phyloP scores from a whole-genome alignment of 2,113 vertebrate species.

The Vidua chalybeata region DNA sequence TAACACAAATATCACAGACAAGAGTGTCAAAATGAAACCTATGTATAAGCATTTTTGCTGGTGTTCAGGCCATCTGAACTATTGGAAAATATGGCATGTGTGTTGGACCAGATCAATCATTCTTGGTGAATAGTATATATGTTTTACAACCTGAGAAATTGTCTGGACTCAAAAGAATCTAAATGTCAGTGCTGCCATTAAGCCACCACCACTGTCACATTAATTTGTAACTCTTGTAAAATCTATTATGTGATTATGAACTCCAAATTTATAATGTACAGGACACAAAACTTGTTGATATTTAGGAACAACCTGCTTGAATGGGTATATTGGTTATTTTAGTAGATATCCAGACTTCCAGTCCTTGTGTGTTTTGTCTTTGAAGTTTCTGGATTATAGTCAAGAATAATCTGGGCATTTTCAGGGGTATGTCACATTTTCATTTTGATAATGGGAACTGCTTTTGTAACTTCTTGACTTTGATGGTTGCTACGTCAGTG shows the following conservation, averaged over 20 bases:
- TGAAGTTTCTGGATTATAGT: conserved; percentile 52
- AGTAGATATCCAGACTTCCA: conserved; percentile 38
- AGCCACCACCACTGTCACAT: not conserved
- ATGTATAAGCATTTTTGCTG: not conserved
- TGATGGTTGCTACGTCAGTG: not conserved
- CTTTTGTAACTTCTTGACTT: conserved; percentile 28
- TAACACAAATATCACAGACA: not conserved
- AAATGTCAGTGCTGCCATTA: not conserved
- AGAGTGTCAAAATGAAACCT: not conserved
- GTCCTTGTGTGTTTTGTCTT: conserved; percentile 44
- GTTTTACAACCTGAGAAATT: not conserved
- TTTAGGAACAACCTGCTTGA: not conserved
- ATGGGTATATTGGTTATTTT: not conserved
- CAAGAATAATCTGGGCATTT: conserved; percentile 40
- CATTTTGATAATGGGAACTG: conserved; percentile 15
- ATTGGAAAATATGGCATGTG: not conserved
- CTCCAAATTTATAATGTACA: not conserved
- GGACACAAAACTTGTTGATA: not conserved
- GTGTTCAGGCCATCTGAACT: not conserved
- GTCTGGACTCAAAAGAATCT: not conserved
- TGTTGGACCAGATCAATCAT: not conserved
- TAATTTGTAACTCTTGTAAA: not conserved
- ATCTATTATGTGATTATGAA: not conserved
- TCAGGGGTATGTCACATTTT: not conserved
- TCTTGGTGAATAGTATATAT: not conserved